phyloP scores from a whole-genome alignment of 1,140 invertebrate species.

The Drosophila parvula region DNA sequence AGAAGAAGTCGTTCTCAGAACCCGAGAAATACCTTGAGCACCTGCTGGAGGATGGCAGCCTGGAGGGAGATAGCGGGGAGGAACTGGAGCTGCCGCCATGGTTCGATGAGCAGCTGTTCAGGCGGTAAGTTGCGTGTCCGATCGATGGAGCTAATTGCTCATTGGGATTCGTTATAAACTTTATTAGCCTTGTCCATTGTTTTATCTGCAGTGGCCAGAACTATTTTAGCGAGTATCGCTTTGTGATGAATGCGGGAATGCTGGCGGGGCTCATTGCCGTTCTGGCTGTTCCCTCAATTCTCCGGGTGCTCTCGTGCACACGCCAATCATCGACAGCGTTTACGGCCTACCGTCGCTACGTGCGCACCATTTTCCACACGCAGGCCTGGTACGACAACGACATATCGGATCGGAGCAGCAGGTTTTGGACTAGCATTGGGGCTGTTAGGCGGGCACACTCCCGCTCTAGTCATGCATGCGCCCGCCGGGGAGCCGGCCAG shows the following conservation, averaged over 20 bases:
- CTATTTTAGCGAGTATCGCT: constrained; percentile 87
- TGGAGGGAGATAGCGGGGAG: constrained; percentile 72
- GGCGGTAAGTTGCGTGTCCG: constrained; percentile 81
- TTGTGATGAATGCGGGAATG: constrained; percentile 86
- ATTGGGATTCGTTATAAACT: neutral
- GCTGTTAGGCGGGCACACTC: constrained; percentile 88
- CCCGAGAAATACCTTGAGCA: constrained; percentile 64
- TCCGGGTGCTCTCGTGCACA: constrained; percentile 88
- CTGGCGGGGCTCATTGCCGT: constrained; percentile 87
- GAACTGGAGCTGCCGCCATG: constrained; percentile 85
- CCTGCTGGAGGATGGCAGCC: constrained; percentile 62
- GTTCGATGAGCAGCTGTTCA: constrained; percentile 86
- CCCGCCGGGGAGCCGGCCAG: constrained; percentile 83
- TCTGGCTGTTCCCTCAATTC: constrained; percentile 87
- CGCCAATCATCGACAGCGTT: constrained; percentile 87
- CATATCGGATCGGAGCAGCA: constrained; percentile 52
- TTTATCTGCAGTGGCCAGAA: constrained; percentile 86
- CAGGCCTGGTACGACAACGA: constrained; percentile 89
- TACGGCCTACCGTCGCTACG: constrained; percentile 90
- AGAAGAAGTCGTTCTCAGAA: neutral
- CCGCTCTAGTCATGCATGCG: constrained; percentile 85
- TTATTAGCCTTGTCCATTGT: neutral
- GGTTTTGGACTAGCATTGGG: constrained; percentile 87
- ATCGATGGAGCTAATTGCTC: neutral
- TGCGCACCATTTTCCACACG: constrained; percentile 89